Base-by-base conservation (phyloP, 1,140 invertebrate genomes). In the Oryzaephilus surinamensis region DNA sequence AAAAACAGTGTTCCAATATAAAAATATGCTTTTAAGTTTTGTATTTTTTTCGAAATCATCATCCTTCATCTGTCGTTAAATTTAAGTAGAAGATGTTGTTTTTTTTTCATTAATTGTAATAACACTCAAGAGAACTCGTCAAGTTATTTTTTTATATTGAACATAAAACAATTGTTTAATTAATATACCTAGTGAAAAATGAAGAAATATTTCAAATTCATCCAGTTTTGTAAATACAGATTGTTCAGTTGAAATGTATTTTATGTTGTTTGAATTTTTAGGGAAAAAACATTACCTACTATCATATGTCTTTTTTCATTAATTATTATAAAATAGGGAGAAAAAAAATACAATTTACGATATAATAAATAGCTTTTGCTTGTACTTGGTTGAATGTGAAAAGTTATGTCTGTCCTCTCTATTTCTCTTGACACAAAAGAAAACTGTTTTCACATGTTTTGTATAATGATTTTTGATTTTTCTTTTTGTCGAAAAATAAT, bases 1-100 rank as follows among this genome's bases (percentile, higher is more conserved):
- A 26, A 43, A 36, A 44, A 45, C 41, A 48, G 46, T 48, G 46
- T 48, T 48, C 46, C 41, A 45, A 44, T 47, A 32, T n/a, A n/a
- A n/a, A n/a, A n/a, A n/a, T n/a, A n/a, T 6, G 21, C 21, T 6
- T n/a, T 6, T 6, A 23, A n/a, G 21, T 21, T 19, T 12, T 21
- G 32, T 33, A 15, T 24, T 13, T 36, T 14, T 37, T 28, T 27
- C 24, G n/a, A 17, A 12, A 16, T 13, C 24, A 21, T 21, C 6
- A 34, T 20, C 6, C 11, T 18, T 16, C 19, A 18, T 11, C 17
- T 32, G 11, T 11, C 23, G 10, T 31, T 8, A 16, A 10, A 4
- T 31, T n/a, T n/a, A n/a, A n/a, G n/a, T n/a, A n/a, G n/a, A n/a
- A n/a, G n/a, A n/a, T n/a, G n/a, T n/a, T n/a, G n/a, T n/a, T n/a